Evolutionary conservation across 2,113 vertebrate species (phyloP), one percentile per base, ranked within the genome.

Genomic region (Grammomys dolichurus): DNA sequence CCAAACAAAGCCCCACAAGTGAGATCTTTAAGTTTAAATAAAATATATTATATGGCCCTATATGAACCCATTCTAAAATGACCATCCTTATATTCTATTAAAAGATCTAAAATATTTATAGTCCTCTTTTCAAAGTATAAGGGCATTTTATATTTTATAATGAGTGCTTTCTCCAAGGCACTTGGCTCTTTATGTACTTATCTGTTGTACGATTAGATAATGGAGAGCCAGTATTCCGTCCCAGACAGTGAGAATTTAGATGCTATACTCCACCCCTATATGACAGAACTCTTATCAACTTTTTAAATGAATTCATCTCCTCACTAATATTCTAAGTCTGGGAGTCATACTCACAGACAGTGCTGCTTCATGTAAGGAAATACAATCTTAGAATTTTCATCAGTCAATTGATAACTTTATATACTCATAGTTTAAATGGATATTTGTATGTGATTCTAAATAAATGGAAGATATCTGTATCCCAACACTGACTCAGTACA

Each of bases 401-500:
- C 26, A 14, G 7, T 7, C 3, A 84, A 88, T 82, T 63, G 56
- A 7, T 88, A 85, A 51, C 56, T 78, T 91, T 46, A 67, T 31
- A 11, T 70, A 76, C 88, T 73, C 80, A 56, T 19, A n/a, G 33
- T 81, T 81, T 63, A 40, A 88, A 80, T 36, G 54, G 9, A 22
- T 60, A 31, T 84, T 78, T 86, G 72, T 92, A 70, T 82, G 3
- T 78, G 26, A 19, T 67, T 78, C 48, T 92, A 87, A 96, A 78
- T 90, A 84, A 81, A 80, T 70, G 86, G 24, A 69, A 81, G 8
- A 77, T 63, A 2, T 75, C 43, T 75, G 2, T 58, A 7, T 80
- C 5, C 12, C 36, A 75, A 5, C 2, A 36, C 31, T 56, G 26
- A 4, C 69, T 10, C 48, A 80, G 17, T 86, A 73, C 14, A 14